phyloP scores from a whole-genome alignment of 1,140 invertebrate species.

The Bombus polaris region DNA sequence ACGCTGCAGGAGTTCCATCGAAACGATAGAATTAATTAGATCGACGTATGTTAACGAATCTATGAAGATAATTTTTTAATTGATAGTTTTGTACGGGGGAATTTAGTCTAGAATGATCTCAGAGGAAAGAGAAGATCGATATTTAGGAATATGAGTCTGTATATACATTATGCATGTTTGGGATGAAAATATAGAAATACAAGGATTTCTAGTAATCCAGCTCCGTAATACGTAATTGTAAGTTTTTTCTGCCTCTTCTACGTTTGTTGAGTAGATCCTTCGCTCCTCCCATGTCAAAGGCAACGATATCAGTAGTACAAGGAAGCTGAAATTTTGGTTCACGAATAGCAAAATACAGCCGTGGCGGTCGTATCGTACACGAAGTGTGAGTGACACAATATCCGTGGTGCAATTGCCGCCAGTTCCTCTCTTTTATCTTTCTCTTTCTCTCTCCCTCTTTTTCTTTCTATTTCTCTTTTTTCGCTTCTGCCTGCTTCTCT shows the following conservation, averaged over 20 bases:
- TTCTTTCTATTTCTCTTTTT: no score
- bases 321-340: not conserved
- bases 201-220: no score
- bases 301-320: conserved; percentile 7
- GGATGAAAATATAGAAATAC: no score
- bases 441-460: not conserved
- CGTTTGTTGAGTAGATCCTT: no score
- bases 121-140: not conserved
- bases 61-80: not conserved
- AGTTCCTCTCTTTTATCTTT: not conserved
- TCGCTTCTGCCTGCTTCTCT: not conserved
- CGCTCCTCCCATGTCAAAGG: no score
- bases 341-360: conserved; percentile 4
- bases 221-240: no score
- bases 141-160: no score
- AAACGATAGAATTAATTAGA: not conserved
- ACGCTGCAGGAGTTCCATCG: not conserved
- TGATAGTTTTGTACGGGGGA: not conserved
- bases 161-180: no score
- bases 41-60: not conserved
- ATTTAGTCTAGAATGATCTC: not conserved
- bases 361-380: not conserved
- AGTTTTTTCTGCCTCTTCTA: no score
- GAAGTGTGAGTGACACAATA: conserved; percentile 22
- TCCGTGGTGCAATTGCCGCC: conserved; percentile 13